These are phyloP conservation scores for Chamaea fasciata DNA, from an alignment of 2,113 vertebrate species.

Conservation along the genomic window DNA sequence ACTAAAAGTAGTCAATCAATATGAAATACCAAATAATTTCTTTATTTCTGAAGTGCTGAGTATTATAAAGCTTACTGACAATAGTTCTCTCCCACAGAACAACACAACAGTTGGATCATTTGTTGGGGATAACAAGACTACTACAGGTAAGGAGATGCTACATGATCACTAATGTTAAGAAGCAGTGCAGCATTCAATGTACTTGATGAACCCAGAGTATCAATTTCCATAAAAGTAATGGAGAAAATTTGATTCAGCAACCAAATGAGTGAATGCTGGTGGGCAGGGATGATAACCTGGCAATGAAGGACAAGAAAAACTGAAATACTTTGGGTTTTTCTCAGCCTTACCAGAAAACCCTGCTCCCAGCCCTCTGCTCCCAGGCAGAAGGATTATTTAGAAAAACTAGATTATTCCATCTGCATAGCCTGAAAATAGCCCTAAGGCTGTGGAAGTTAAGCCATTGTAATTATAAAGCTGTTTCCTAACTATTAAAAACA, in stretches of 20 bases:
- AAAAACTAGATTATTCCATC: background rate
- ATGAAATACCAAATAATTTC: background rate
- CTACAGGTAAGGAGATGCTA: background rate
- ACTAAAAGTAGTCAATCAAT: background rate
- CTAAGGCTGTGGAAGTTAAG: background rate
- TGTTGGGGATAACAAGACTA: background rate
- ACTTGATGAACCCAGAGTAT: background rate
- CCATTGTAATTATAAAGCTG: background rate
- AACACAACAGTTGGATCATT: background rate
- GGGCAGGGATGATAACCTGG: background rate
- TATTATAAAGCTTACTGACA: background rate
- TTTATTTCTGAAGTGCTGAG: background rate
- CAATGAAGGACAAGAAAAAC: background rate
- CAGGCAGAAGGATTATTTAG: background rate
- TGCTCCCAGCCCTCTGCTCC: background rate
- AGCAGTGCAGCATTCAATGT: background rate
- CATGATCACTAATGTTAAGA: background rate
- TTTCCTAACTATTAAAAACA: background rate
- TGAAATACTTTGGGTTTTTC: background rate
- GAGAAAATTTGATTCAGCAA: background rate
- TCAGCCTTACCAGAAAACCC: background rate
- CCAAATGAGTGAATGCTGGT: background rate
- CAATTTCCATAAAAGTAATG: background rate
- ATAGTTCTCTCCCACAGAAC: background rate
- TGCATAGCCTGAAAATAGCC: background rate